A percentile compares a stretch with the other conserved stretches of the same genome.
Evolutionary conservation across 2,888 invertebrate species (phyloP).

Genomic region (Gerris lacustris): DNA sequence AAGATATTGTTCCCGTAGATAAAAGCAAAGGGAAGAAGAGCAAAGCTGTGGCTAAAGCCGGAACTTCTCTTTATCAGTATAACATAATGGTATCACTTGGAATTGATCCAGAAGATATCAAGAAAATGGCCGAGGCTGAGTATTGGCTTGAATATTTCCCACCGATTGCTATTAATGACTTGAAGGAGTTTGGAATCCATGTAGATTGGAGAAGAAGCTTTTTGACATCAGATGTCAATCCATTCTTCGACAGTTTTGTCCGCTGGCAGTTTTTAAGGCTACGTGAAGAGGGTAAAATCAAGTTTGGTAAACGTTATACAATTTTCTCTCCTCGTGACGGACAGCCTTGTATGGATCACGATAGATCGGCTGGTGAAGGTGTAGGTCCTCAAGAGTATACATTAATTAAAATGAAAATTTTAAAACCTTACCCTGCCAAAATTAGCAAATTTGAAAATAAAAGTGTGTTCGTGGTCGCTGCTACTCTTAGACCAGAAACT

Average conservation of each 20-base stretch:
- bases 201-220: constrained; percentile 97
- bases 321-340: constrained; percentile 92
- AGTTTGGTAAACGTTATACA: constrained; percentile 94
- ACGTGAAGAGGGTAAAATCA: constrained; percentile 73
- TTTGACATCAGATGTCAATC: constrained; percentile 95
- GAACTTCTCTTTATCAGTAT: constrained; percentile 88
- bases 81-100: constrained; percentile 95
- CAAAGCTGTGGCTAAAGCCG: constrained; percentile 87
- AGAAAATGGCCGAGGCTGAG: constrained; percentile 73
- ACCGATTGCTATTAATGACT: constrained; percentile 71
- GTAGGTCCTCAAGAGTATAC: constrained; percentile 98
- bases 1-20: constrained; percentile 49
- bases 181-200: constrained; percentile 79
- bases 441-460: constrained; percentile 47
- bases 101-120: constrained; percentile 79
- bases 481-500: constrained; percentile 95
- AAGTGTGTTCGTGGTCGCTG: constrained; percentile 78
- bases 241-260: constrained; percentile 94
- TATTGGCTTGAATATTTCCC: constrained; percentile 98
- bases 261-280: constrained; percentile 89
- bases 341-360: constrained; percentile 99
- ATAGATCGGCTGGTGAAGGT: constrained; percentile 88
- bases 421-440: constrained; percentile 57
- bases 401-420: constrained; percentile 79
- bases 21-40: constrained; percentile 91